Percentiles rank a stretch among this genome's conserved stretches.
phyloP scores from a whole-genome alignment of 2,797 vertebrate species.

The Tenualosa thibaudeaui region DNA sequence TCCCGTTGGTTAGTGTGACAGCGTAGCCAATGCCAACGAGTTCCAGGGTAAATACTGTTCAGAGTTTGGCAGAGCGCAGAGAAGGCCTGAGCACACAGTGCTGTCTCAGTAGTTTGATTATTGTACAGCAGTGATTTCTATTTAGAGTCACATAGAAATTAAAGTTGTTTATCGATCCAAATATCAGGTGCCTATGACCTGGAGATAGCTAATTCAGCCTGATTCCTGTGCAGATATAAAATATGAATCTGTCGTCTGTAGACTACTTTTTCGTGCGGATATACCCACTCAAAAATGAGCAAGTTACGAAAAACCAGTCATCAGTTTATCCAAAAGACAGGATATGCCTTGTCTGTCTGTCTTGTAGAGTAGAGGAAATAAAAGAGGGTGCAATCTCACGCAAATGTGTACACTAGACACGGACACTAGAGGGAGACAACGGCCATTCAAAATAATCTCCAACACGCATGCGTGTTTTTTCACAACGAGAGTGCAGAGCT shows the following conservation, averaged over 20 bases:
- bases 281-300: background rate
- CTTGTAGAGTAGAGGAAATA: background rate
- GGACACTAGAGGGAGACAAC: slow-evolving; percentile 4
- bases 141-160: slow-evolving; percentile 40
- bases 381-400: background rate
- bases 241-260: background rate
- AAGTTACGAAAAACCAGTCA: background rate
- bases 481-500: background rate
- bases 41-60: background rate
- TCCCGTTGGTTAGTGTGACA: background rate
- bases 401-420: background rate
- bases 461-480: background rate
- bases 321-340: background rate
- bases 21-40: background rate
- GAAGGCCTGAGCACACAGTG: background rate
- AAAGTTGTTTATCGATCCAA: too few species aligned
- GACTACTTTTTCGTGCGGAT: background rate
- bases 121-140: slow-evolving; percentile 55
- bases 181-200: too few species aligned
- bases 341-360: background rate
- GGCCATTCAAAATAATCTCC: background rate
- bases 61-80: background rate
- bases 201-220: background rate
- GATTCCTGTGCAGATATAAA: background rate
- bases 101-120: background rate